Evolutionary conservation across 1,140 invertebrate species (phyloP).

Genomic region (Lerema accius): DNA sequence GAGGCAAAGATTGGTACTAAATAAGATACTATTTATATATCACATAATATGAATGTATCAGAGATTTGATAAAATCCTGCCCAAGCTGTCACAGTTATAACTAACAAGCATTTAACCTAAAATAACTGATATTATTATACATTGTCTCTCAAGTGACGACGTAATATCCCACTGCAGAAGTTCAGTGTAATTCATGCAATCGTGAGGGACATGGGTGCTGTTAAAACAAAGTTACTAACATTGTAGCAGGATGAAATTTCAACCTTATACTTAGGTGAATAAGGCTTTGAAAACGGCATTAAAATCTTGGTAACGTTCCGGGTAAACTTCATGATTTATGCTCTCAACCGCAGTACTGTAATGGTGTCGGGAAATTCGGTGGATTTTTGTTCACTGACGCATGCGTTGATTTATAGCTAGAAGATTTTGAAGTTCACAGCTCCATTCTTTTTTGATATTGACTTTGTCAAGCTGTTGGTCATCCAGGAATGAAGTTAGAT

Average conservation of each 20-base stretch:
- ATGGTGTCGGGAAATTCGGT: neutral
- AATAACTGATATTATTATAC: neutral
- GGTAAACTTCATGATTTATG: slow-evolving; percentile 17
- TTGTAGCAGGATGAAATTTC: neutral
- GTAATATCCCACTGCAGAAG: slow-evolving; percentile 2
- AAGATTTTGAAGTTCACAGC: neutral
- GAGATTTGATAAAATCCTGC: too few relatives aligned
- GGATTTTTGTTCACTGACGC: neutral
- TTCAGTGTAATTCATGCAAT: slow-evolving; percentile 8
- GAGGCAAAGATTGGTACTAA: too few relatives aligned
- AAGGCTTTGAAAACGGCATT: neutral
- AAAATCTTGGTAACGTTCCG: neutral
- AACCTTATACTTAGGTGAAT: neutral
- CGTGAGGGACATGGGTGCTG: slow-evolving; percentile 14
- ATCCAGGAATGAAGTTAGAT: too few relatives aligned
- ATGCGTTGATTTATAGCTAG: neutral
- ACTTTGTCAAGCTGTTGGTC: neutral
- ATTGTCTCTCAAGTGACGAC: neutral
- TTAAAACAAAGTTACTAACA: neutral
- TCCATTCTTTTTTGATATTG: neutral
- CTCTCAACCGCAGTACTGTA: slow-evolving; percentile 14
- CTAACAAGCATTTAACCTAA: neutral
- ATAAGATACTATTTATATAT: too few relatives aligned
- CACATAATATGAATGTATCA: too few relatives aligned
- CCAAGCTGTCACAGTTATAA: too few relatives aligned